Conservation (phyloP, 2,797 vertebrate species). For the Anomalospiza imberbis region DNA sequence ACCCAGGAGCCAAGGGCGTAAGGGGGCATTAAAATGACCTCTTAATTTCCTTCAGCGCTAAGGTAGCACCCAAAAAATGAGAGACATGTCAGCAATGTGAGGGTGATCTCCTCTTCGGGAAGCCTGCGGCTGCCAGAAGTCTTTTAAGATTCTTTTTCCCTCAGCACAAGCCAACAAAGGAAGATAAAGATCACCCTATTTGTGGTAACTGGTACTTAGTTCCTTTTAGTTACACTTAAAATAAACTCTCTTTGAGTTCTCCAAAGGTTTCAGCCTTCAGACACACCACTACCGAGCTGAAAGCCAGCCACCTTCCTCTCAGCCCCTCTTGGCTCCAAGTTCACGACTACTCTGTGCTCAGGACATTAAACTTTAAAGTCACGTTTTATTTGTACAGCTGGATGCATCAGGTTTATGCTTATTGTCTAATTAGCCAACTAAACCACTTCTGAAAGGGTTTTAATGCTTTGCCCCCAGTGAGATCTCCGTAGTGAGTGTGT, state of each 20-base stretch:
- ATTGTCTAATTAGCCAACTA: constrained; percentile 58
- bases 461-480: constrained; percentile 52
- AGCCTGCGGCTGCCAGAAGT: constrained; percentile 36
- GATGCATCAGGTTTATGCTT: constrained; percentile 49
- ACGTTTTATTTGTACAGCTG: constrained; percentile 70
- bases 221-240: constrained; percentile 70
- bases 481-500: constrained; percentile 36
- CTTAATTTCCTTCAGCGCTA: constrained; percentile 49
- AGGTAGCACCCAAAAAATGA: constrained; percentile 76
- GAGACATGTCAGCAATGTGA: constrained; percentile 83
- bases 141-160: constrained; percentile 69
- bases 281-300: constrained; percentile 22
- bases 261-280: constrained; percentile 56
- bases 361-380: constrained; percentile 49
- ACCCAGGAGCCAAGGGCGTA: neutral
- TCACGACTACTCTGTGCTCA: constrained; percentile 11
- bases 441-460: constrained; percentile 53
- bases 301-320: constrained; percentile 30
- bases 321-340: constrained; percentile 26
- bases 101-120: constrained; percentile 73
- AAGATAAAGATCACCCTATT: constrained; percentile 74
- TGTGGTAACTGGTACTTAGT: constrained; percentile 70
- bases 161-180: constrained; percentile 49
- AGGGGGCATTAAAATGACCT: constrained; percentile 41
- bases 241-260: constrained; percentile 63